Percentiles rank a stretch among this genome's conserved stretches.
Conservation (phyloP, 2,888 invertebrate species). For the Crocallis elinguaria region DNA sequence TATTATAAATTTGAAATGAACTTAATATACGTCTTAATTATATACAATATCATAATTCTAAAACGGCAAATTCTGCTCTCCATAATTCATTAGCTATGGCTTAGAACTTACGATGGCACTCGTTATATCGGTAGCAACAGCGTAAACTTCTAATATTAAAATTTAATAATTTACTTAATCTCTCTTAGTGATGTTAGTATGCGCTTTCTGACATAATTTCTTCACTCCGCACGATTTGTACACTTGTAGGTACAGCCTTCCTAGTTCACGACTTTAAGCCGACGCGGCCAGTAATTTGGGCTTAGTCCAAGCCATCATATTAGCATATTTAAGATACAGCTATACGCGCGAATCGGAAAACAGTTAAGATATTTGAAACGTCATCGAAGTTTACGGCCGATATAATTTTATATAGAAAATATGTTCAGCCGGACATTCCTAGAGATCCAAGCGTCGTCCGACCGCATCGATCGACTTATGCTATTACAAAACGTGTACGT, state of each 20-base stretch:
- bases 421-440: slow-evolving; percentile 15
- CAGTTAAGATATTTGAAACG: slow-evolving; percentile 12
- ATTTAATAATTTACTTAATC: slow-evolving; percentile 7
- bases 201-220: slow-evolving; percentile 11
- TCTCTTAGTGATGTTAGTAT: background rate
- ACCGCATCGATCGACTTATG: slow-evolving; percentile 7
- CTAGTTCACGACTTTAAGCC: slow-evolving; percentile 12
- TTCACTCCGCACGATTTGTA: slow-evolving; percentile 14
- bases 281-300: background rate
- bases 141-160: background rate
- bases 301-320: background rate
- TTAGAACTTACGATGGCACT: slow-evolving; percentile 18
- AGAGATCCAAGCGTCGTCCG: slow-evolving; percentile 9
- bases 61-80: slow-evolving; percentile 39
- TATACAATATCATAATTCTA: slow-evolving; percentile 37
- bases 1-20: slow-evolving; percentile 38
- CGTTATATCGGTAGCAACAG: background rate
- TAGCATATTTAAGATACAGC: slow-evolving; percentile 3
- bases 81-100: slow-evolving; percentile 29
- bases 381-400: slow-evolving; percentile 1
- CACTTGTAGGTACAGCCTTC: no score
- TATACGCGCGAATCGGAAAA: slow-evolving; percentile 5
- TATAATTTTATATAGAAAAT: slow-evolving; percentile 10
- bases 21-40: slow-evolving; percentile 38
- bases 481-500: slow-evolving; percentile 19